Conservation (phyloP, 2,113 vertebrate species). For the Arvicanthis niloticus region DNA sequence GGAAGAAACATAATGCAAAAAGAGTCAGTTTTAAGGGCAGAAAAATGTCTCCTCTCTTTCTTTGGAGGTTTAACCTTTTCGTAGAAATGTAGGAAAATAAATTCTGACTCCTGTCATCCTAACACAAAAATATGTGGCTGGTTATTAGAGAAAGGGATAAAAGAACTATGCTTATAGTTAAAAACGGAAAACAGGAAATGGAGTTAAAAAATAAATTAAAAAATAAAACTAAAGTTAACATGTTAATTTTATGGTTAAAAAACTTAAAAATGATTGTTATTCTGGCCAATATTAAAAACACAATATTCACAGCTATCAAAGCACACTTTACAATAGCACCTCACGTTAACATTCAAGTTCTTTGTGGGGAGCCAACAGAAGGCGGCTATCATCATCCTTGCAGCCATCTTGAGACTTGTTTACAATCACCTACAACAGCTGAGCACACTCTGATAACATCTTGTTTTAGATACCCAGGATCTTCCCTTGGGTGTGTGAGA, state of each 20-base stretch:
- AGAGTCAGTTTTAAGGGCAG: background rate
- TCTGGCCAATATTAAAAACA: background rate
- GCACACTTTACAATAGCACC: background rate
- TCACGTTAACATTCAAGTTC: background rate
- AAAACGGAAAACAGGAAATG: background rate
- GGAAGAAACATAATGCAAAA: background rate
- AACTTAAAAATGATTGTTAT: background rate
- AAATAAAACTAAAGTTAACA: background rate
- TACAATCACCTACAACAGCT: too few relatives aligned
- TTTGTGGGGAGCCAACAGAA: too few relatives aligned
- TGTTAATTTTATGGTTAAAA: background rate
- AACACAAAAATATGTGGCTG: background rate
- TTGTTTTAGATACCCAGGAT: too few relatives aligned
- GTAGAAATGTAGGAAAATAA: background rate
- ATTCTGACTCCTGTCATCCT: background rate
- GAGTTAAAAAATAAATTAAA: too few relatives aligned
- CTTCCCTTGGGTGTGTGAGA: too few relatives aligned
- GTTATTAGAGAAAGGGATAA: background rate
- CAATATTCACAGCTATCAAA: background rate
- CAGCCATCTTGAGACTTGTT: too few relatives aligned
- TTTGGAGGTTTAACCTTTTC: background rate
- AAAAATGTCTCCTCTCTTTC: background rate
- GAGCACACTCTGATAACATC: too few relatives aligned
- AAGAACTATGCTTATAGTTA: background rate
- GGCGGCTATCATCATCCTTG: too few relatives aligned